Evolutionary conservation across 2,888 invertebrate species (phyloP), one percentile per base, ranked within the genome.

Genomic region (Apomyelois bistriatella): DNA sequence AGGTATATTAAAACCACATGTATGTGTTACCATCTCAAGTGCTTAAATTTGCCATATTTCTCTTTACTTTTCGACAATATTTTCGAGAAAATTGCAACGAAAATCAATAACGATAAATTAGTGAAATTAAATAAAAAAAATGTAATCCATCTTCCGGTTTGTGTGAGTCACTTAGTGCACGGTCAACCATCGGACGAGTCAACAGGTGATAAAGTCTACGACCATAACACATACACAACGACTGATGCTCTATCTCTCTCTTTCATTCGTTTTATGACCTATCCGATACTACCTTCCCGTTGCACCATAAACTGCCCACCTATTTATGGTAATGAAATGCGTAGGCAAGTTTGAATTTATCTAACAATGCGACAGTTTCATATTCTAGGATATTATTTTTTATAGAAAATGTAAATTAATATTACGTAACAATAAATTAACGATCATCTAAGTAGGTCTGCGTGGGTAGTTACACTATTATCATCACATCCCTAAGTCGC

Each of bases 131-230:
- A n/a, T n/a, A n/a, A n/a, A n/a, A n/a, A n/a, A n/a, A n/a, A n/a
- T n/a, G n/a, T n/a, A n/a, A n/a, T n/a, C n/a, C n/a, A n/a, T n/a
- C n/a, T n/a, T n/a, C n/a, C n/a, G n/a, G n/a, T n/a, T n/a, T n/a
- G n/a, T n/a, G n/a, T 77, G 77, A 76, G 64, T 79, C 78, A 79
- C 62, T 64, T 67, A 57, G 65, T 69, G 67, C 70, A 67, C 65
- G 64, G 63, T 61, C 68, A 63, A 53, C 52, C 56, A 16, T 41
- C 58, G 59, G 56, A 51, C 56, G 60, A 56, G 58, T 58, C 60
- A 62, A 61, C 62, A 67, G 61, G 64, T 65, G 65, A 65, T 60
- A 61, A 59, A 55, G 59, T 58, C 62, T 43, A 58, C 58, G 40
- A 16, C 40, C 40, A 40, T 40, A 60, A 59, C 54, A 58, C 58